These are phyloP conservation scores for Lophotis ruficrista DNA, from an alignment of 2,113 vertebrate species.

Conservation along the genomic window DNA sequence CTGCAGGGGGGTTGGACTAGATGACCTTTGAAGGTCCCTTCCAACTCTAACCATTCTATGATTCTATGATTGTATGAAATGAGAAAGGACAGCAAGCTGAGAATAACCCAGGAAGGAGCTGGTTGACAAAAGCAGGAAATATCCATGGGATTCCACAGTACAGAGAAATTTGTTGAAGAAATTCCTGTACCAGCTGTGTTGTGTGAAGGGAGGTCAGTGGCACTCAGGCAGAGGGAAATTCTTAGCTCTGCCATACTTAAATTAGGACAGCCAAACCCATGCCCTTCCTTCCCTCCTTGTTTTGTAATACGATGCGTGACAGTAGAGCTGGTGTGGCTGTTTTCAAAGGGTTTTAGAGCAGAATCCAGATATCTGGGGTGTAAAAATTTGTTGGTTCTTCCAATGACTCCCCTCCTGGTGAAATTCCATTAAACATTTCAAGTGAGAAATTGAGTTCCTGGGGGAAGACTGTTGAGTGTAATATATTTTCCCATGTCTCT, in stretches of 20 bases:
- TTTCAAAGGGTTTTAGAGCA: not conserved
- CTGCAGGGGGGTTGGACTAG: no score
- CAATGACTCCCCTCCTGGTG: not conserved
- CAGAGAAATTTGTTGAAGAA: not conserved
- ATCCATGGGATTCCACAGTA: not conserved
- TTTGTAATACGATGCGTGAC: fast-evolving
- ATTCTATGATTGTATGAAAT: no score
- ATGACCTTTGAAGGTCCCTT: no score
- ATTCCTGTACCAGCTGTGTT: not conserved
- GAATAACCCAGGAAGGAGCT: not conserved
- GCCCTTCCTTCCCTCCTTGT: not conserved
- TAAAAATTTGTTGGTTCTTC: not conserved
- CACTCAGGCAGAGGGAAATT: not conserved
- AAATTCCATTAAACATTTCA: not conserved
- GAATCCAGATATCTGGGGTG: not conserved
- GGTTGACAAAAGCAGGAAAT: not conserved
- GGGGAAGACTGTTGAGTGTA: not conserved
- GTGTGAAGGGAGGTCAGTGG: not conserved
- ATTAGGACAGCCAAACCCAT: not conserved
- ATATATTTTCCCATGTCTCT: not conserved
- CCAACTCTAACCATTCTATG: no score
- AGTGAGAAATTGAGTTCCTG: not conserved
- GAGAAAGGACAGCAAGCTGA: not conserved
- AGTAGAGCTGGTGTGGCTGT: not conserved
- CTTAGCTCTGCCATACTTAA: not conserved